phyloP scores from a whole-genome alignment of 2,113 vertebrate species.

The Hucho hucho region DNA sequence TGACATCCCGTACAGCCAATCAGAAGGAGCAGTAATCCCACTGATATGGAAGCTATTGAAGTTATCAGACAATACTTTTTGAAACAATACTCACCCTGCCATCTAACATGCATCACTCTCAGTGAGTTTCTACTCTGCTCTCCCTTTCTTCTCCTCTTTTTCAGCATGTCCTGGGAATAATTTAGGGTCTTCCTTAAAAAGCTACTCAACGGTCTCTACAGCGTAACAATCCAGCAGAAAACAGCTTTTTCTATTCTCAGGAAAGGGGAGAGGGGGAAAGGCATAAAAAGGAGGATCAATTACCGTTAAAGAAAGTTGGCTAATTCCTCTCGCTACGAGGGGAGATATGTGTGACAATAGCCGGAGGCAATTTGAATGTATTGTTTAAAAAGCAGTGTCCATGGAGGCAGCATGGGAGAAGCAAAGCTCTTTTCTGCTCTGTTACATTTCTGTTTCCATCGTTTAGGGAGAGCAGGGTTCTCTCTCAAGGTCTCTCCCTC shows the following conservation, averaged over 20 bases:
- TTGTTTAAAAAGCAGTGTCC: conserved; percentile 51
- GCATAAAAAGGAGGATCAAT: conserved; percentile 32
- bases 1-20: conserved; percentile 36
- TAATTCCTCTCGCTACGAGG: conserved; percentile 24
- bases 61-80: conserved; percentile 41
- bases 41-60: conserved; percentile 36
- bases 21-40: conserved; percentile 38
- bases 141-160: conserved; percentile 18
- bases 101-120: conserved; percentile 33
- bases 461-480: conserved; percentile 53
- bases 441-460: conserved; percentile 63
- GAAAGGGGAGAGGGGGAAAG: conserved; percentile 6
- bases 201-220: no score
- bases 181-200: neutral
- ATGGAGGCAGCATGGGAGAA: conserved; percentile 29
- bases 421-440: conserved; percentile 53
- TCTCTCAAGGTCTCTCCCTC: conserved; percentile 61
- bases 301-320: conserved; percentile 39
- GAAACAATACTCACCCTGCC: conserved; percentile 42
- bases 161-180: neutral
- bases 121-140: conserved; percentile 9
- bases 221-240: neutral
- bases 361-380: conserved; percentile 57
- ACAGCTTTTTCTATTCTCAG: conserved; percentile 10
- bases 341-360: conserved; percentile 64